Evolutionary conservation across 2,888 invertebrate genomes (phyloP), one percentile per base, ranked within the genome.

Genomic region (Serrognathus titanus): DNA sequence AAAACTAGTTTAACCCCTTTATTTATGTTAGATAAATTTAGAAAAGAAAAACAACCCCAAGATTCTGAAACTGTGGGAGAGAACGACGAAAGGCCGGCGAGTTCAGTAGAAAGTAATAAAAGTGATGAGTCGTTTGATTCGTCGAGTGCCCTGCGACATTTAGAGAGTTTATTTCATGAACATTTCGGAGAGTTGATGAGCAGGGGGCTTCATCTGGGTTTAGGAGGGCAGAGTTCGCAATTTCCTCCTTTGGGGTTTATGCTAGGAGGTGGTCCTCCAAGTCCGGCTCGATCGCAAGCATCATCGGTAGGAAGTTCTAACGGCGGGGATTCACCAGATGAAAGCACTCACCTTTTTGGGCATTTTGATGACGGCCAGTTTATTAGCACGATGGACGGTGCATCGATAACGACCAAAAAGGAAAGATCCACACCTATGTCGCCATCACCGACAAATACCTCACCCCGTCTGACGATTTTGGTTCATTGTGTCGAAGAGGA

Each of bases 111-210:
- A 71, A 81, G 81, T 71, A 80, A 80, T 69, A 80, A 80, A 74
- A 81, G 81, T 71, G 83, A 83, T 67, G 83, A 83, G 73, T 83
- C 82, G 60, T 80, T 81, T 75, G 84, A 85, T 66, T 80, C 85
- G 1, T 83, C 85, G 68, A 88, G 88, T 75, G 87, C 90, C 49
- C 79, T 92, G 63, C 83, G 89, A 69, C 86, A 89, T 71, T 80
- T 92, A 69, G 91, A 92, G 80, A 88, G 86, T 75, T 81, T 92
- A 69, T 90, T 91, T 47, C 88, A 89, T 75, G 90, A 89, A 53
- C 86, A 86, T 72, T 88, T 89, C 70, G 86, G 85, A 52, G 84
- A 79, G 59, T 66, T 78, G 50, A 77, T 78, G 76, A 71, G 76
- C 3, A 69, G 76, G 59, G 75, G 78, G 7, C 61, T 78, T 51